A percentile compares a stretch with the other conserved stretches of the same genome.
Conservation (phyloP, 2,113 vertebrate genomes). For the Tor tambroides region DNA sequence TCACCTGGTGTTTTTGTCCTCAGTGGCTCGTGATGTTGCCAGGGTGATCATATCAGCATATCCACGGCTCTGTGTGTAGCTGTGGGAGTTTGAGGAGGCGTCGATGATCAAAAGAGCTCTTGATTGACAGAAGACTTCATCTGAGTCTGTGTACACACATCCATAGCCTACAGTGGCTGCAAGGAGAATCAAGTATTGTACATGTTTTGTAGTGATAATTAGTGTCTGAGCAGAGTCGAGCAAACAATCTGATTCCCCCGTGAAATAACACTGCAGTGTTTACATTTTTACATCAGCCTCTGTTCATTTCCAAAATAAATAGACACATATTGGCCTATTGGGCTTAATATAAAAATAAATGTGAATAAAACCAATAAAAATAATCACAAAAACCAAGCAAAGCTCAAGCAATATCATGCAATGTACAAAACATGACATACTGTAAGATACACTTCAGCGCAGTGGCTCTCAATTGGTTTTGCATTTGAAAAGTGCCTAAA, state of each 20-base stretch:
- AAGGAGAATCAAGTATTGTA: background rate
- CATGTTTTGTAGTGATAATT: constrained; percentile 35
- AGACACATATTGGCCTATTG: background rate
- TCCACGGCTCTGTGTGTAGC: background rate
- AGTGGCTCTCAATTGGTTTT: background rate
- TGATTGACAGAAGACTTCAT: constrained; percentile 21
- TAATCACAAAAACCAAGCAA: background rate
- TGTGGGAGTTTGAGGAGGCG: constrained; percentile 27
- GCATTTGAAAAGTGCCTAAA: background rate
- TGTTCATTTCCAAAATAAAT: background rate
- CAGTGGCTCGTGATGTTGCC: constrained; percentile 3
- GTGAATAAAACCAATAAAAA: background rate
- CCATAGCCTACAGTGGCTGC: constrained; percentile 27
- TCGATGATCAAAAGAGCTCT: constrained; percentile 31
- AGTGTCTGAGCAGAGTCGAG: background rate
- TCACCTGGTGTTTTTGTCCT: background rate
- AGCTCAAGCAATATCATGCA: background rate
- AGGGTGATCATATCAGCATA: constrained; percentile 1
- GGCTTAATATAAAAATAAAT: background rate
- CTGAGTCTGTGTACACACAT: background rate
- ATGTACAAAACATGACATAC: background rate
- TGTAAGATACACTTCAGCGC: too few relatives aligned
- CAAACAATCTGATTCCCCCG: background rate
- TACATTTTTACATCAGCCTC: background rate
- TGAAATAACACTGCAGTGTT: background rate